These are phyloP conservation scores for Lycocorax pyrrhopterus DNA, from an alignment of 2,113 vertebrate genomes.

Conservation along the genomic window DNA sequence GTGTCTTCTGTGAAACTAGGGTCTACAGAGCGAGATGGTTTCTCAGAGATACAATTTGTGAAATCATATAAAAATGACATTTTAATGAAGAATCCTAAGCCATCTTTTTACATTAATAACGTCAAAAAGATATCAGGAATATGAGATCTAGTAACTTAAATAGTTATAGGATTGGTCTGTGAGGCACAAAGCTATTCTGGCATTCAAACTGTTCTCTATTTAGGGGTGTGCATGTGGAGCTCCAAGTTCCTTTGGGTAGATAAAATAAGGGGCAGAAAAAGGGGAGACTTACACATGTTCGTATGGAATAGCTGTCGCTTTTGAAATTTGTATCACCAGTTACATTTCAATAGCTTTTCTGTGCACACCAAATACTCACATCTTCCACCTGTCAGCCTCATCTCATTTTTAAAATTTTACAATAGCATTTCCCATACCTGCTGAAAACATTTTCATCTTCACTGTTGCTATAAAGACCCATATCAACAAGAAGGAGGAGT, in stretches of 20 bases:
- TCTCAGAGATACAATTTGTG: neutral
- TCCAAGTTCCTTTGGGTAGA: neutral
- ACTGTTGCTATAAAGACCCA: neutral
- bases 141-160: neutral
- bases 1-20: neutral
- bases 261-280: neutral
- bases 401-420: neutral
- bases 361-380: neutral
- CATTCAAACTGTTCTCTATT: neutral
- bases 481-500: neutral
- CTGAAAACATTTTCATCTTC: neutral
- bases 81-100: neutral
- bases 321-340: neutral
- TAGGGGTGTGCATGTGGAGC: neutral
- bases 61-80: neutral
- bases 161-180: neutral
- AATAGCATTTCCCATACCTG: neutral
- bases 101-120: neutral
- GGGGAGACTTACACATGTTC: neutral
- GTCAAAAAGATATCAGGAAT: neutral
- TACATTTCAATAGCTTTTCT: neutral
- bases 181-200: neutral
- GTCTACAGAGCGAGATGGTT: neutral
- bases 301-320: neutral
- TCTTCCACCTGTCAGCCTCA: neutral